A percentile compares a stretch with the other conserved stretches of the same genome.
Evolutionary conservation across 2,113 vertebrate genomes (phyloP).

Genomic region (Engraulis encrasicolus): DNA sequence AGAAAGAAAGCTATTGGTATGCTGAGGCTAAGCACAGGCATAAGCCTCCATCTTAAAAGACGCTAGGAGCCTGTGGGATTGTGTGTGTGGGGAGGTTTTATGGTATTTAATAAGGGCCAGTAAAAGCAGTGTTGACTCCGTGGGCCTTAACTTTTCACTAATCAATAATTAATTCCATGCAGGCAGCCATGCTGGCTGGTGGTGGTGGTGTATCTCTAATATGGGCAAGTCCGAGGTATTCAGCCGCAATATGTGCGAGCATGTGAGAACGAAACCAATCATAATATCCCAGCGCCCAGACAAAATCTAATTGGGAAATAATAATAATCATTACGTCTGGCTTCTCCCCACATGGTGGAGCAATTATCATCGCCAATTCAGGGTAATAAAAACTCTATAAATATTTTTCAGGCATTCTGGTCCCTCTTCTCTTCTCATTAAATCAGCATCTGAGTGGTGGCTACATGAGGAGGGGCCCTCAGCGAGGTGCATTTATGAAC

Average conservation of each 20-base stretch:
- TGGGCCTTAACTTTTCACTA: constrained; percentile 7
- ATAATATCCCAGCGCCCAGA: not conserved
- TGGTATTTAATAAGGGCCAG: not conserved
- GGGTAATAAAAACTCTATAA: not conserved
- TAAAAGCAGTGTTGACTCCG: not conserved
- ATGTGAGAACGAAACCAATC: constrained; percentile 13
- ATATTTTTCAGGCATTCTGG: not conserved
- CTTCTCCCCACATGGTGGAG: not conserved
- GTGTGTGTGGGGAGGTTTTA: constrained; percentile 10
- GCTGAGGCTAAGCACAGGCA: not conserved
- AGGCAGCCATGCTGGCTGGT: not conserved
- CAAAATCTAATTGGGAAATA: not conserved
- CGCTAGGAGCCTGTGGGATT: not conserved
- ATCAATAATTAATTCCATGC: constrained; percentile 15
- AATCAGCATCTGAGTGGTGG: not conserved
- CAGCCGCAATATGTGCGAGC: not conserved
- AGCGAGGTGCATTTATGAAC: not conserved
- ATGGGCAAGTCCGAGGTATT: not conserved
- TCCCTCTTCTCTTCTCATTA: not conserved
- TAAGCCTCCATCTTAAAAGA: not conserved
- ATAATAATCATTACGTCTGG: not conserved
- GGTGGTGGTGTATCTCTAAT: not conserved
- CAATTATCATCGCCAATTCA: not conserved
- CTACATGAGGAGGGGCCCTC: not conserved
- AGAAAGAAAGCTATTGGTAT: not conserved